Conservation (phyloP, 1,140 invertebrate genomes). For the Octopus bimaculoides region DNA sequence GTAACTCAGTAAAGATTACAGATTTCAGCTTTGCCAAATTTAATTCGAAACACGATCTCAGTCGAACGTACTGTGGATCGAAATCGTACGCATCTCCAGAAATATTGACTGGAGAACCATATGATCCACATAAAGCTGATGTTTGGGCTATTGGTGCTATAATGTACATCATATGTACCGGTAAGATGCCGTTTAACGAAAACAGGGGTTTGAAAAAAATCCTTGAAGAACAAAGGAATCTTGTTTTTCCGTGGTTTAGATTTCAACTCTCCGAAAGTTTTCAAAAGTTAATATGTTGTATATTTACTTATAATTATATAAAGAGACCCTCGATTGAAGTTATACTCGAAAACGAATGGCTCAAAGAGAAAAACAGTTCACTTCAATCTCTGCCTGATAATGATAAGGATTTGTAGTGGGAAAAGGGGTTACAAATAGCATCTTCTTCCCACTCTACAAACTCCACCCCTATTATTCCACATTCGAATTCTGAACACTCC, state of each 20-base stretch:
- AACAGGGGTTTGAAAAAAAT: conserved; percentile 51
- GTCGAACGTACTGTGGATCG: conserved; percentile 68
- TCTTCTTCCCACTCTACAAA: too few species aligned
- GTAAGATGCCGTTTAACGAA: conserved; percentile 57
- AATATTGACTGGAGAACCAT: conserved; percentile 63
- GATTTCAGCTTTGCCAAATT: conserved; percentile 78
- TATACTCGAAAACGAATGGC: conserved; percentile 36
- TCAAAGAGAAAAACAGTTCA: conserved; percentile 17
- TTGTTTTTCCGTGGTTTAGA: conserved; percentile 53
- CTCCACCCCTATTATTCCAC: too few species aligned
- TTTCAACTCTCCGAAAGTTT: conserved; percentile 40
- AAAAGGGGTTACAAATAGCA: too few species aligned
- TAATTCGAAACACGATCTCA: conserved; percentile 52
- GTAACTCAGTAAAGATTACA: conserved; percentile 81
- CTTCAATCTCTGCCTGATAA: too few species aligned
- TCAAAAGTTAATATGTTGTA: conserved; percentile 35
- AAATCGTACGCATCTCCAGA: conserved; percentile 72
- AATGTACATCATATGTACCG: conserved; percentile 55
- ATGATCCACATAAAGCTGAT: conserved; percentile 54
- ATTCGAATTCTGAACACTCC: too few species aligned
- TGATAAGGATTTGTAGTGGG: too few species aligned
- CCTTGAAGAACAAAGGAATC: conserved; percentile 49
- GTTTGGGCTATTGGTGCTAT: conserved; percentile 58
- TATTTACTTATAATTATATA: conserved; percentile 40
- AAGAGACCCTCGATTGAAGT: conserved; percentile 38